Evolutionary conservation across 2,888 invertebrate genomes (phyloP).

Genomic region (Mesorhabditis spiculigera): DNA sequence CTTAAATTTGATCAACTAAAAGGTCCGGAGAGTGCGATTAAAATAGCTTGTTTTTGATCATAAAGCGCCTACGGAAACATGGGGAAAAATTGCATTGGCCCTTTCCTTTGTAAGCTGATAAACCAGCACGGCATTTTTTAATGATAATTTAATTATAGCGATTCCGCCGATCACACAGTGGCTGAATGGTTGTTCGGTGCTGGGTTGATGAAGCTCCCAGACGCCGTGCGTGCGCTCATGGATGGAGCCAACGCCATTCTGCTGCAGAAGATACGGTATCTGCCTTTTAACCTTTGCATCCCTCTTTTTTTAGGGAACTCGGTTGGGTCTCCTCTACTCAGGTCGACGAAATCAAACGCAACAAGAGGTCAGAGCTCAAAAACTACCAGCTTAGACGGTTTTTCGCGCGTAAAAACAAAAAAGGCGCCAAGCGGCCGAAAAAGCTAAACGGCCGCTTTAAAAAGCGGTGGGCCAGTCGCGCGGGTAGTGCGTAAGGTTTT

Average conservation of each 20-base stretch:
- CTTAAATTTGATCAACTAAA: too few relatives aligned
- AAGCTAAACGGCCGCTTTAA: too few relatives aligned
- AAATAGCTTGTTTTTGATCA: too few relatives aligned
- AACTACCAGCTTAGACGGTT: background rate
- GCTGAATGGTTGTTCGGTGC: slow-evolving; percentile 43
- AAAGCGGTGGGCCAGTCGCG: too few relatives aligned
- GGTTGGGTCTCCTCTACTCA: background rate
- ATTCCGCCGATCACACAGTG: background rate
- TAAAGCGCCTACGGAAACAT: too few relatives aligned
- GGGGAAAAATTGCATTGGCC: too few relatives aligned
- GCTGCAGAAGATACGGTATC: slow-evolving; percentile 18
- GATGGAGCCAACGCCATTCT: slow-evolving; percentile 17
- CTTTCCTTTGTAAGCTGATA: too few relatives aligned
- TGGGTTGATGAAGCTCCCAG: slow-evolving; percentile 20
- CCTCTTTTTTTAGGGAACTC: background rate
- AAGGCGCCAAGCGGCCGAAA: background rate
- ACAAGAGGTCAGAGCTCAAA: too few relatives aligned
- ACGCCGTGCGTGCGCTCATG: slow-evolving; percentile 25
- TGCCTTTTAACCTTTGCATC: slow-evolving; percentile 2
- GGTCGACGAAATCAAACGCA: background rate
- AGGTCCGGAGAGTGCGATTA: too few relatives aligned
- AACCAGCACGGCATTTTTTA: too few relatives aligned
- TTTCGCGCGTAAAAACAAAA: background rate
- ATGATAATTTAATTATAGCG: background rate
- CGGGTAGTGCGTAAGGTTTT: too few relatives aligned